Evolutionary conservation across 2,113 vertebrate species (phyloP), one percentile per base, ranked within the genome.

Genomic region (Megaceryle maxima): DNA sequence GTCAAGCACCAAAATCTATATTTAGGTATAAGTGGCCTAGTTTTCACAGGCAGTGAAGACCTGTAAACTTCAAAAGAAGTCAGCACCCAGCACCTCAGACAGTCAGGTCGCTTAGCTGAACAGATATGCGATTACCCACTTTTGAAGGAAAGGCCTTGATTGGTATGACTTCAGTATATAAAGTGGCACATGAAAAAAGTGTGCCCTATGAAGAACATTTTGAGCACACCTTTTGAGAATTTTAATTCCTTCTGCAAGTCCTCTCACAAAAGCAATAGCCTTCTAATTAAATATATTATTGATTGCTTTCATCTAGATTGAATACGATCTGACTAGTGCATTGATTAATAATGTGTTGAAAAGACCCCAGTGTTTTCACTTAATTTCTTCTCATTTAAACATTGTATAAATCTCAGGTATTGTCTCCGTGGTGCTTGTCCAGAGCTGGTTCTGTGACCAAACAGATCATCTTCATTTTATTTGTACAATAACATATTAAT

Each of bases 271-370:
- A 96, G 75, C 73, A 96, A 94, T 94, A 96, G 92, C 69, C 11
- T 87, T 62, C 53, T 96, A 94, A 96, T 95, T 95, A 97, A 96
- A 95, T 95, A 51, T 82, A 66, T 69, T 55, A 95, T 94, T 90
- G 95, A 97, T 95, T 85, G 16, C 37, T 87, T 72, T 95, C 84
- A 80, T 56, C 86, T 63, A 68, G 78, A 67, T 14, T 91, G 86
- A 96, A 96, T 88, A 87, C 5, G 5, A 20, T 83, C 50, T 14
- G 5, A 90, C 26, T 24, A 33, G 83, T 53, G 56, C 83, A 67
- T 33, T 88, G 69, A 85, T 83, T n/a, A 74, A 83, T 39, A 87
- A 70, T 13, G 7, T 80, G 51, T 37, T 91, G 64, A 97, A 95
- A 94, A 95, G 92, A 67, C 57, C 28, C 28, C 66, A 63, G 69